Evolutionary conservation across 2,888 invertebrate species (phyloP), one percentile per base, ranked within the genome.

Genomic region (Tinea semifulvella): DNA sequence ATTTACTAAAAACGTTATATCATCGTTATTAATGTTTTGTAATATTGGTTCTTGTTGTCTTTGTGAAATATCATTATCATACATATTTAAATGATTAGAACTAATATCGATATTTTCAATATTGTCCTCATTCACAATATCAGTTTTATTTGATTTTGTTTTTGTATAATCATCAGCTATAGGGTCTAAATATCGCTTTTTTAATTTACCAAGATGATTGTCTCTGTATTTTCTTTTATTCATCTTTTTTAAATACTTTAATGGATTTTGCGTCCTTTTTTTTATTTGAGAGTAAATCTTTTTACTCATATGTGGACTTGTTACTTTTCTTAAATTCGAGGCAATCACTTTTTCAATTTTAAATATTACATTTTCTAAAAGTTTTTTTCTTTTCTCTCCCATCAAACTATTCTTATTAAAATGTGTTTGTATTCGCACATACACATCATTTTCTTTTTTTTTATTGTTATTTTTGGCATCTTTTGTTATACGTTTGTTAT

Each of bases 371-470:
- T 52, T 61, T 47, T 55, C 60, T 4, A 79, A 64, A 1, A 77
- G 45, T 48, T 72, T 71, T 47, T 70, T 71, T 52, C 70, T 74
- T 46, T 65, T 71, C 39, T 72, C 69, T 0, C 69, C 72, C 55
- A 68, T 68, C 42, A 63, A 47, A 0, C 73, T 71, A 55, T 70
- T 72, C 27, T 69, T 66, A 45, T 75, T 67, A 39, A 74, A 71
- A 53, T 77, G 76, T 3, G 79, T 76, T 65, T 80, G 75, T 2
- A 80, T 79, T 65, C 79, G 77, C 1, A 80, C 68, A 26, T 61
- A 75, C 1, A 79, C 47, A 47, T 79, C 73, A 43, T 77, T 75
- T 1, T 74, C 70, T 10, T 63, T 59, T 5, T 56, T 59, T 31
- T 28, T 59, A 56, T 2, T 47, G 26, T 8, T 46, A 47, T 43